Evolutionary conservation across 2,888 invertebrate species (phyloP).

Genomic region (Nipponacmea schrenckii): DNA sequence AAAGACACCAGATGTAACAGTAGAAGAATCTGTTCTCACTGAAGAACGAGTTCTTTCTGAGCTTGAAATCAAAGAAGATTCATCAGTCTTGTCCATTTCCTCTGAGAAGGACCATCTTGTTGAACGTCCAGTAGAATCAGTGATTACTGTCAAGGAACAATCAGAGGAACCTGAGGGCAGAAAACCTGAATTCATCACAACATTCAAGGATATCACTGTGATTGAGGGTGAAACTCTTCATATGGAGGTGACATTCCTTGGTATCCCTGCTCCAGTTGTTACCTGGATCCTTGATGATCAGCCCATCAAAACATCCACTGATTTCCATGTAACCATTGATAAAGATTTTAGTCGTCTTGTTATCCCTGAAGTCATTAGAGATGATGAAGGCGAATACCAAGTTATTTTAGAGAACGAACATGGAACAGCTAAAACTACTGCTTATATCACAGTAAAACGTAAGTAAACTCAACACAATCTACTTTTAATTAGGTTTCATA

Average conservation of each 20-base stretch:
- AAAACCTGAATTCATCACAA: slow-evolving; percentile 27
- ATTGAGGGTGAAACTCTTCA: slow-evolving; percentile 39
- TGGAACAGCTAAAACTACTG: slow-evolving; percentile 49
- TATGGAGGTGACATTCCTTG: slow-evolving; percentile 47
- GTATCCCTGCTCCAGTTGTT: slow-evolving; percentile 53
- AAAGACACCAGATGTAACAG: neutral
- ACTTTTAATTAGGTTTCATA: neutral
- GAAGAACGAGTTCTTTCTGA: slow-evolving; percentile 10
- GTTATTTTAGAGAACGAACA: slow-evolving; percentile 54
- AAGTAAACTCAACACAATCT: slow-evolving; percentile 28
- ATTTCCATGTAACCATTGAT: slow-evolving; percentile 31
- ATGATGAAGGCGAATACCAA: slow-evolving; percentile 60
- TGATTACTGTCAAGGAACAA: neutral
- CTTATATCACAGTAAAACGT: slow-evolving; percentile 54
- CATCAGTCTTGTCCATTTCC: slow-evolving; percentile 13
- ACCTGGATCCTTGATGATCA: slow-evolving; percentile 72
- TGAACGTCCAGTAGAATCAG: neutral
- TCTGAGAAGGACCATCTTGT: slow-evolving; percentile 8
- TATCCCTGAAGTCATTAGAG: slow-evolving; percentile 44
- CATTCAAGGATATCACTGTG: slow-evolving; percentile 25
- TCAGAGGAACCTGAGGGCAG: slow-evolving; percentile 32
- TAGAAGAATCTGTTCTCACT: slow-evolving; percentile 3
- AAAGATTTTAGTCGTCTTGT: slow-evolving; percentile 60
- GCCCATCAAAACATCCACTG: slow-evolving; percentile 68
- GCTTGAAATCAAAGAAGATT: slow-evolving; percentile 13